These are phyloP conservation scores for Hermaeophaga mercurialis DNA, from an alignment of 2,888 invertebrate species.

Conservation along the genomic window DNA sequence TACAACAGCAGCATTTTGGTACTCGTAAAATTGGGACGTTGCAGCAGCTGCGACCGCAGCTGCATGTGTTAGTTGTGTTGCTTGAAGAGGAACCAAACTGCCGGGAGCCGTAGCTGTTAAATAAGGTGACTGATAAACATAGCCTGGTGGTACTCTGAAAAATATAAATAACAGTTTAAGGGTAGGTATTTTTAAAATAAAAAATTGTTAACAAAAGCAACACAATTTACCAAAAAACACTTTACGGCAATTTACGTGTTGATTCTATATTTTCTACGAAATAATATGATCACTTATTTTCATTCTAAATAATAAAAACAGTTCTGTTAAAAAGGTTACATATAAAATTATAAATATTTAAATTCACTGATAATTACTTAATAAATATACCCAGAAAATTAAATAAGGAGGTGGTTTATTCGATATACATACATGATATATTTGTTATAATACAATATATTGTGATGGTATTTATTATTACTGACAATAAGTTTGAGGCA, in stretches of 20 bases:
- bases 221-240: conserved; percentile 51
- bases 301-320: too few relatives aligned
- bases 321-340: too few relatives aligned
- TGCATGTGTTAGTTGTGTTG: conserved; percentile 73
- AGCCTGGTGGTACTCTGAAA: conserved; percentile 76
- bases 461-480: too few relatives aligned
- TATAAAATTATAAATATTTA: too few relatives aligned
- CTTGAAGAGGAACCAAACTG: conserved; percentile 70
- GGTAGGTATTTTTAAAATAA: not conserved
- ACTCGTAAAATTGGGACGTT: conserved; percentile 82
- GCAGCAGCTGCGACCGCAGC: conserved; percentile 79
- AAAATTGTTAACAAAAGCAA: conserved; percentile 53
- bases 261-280: too few relatives aligned
- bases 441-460: too few relatives aligned
- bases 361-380: too few relatives aligned
- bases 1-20: conserved; percentile 69
- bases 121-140: conserved; percentile 77
- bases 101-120: conserved; percentile 68
- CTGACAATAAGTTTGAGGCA: too few relatives aligned
- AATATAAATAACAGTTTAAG: conserved; percentile 30
- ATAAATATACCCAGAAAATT: too few relatives aligned
- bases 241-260: conserved; percentile 24
- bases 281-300: too few relatives aligned
- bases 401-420: too few relatives aligned
- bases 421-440: too few relatives aligned